These are phyloP conservation scores for Lepeophtheirus nordmannii DNA, from an alignment of 2,888 invertebrate species.

Conservation along the genomic window DNA sequence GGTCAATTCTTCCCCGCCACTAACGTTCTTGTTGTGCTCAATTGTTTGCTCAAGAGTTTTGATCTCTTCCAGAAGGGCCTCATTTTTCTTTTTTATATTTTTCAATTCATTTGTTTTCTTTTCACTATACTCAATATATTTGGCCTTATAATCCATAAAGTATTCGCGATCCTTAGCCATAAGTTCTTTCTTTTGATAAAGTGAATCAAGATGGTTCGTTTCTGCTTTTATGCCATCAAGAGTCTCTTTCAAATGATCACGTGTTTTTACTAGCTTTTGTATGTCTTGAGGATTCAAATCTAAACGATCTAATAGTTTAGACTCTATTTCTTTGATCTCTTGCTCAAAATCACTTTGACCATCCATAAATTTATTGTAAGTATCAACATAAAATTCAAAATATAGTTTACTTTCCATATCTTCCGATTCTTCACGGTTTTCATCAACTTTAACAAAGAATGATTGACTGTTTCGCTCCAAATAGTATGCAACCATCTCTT, in stretches of 20 bases:
- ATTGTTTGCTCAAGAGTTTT: background rate
- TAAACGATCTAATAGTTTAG: background rate
- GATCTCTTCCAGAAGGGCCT: background rate
- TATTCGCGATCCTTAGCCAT: background rate
- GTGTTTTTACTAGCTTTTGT: background rate
- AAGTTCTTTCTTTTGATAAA: background rate
- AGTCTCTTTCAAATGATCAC: background rate
- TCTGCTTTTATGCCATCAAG: background rate
- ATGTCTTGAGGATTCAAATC: slow-evolving; percentile 1
- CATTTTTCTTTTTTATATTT: background rate
- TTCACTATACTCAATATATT: background rate
- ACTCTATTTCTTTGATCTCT: background rate
- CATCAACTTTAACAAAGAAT: background rate
- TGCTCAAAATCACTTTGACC: slow-evolving; percentile 6
- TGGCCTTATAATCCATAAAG: background rate
- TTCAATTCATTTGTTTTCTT: background rate
- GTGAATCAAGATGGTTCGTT: background rate
- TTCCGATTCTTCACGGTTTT: background rate
- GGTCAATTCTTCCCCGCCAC: too few relatives aligned
- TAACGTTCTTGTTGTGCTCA: too few relatives aligned
- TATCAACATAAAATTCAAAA: slow-evolving; percentile 7
- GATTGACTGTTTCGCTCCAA: background rate
- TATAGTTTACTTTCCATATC: slow-evolving; percentile 8
- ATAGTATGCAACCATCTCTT: background rate
- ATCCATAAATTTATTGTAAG: slow-evolving; percentile 8